Evolutionary conservation across 1,140 invertebrate genomes (phyloP), one percentile per base, ranked within the genome.

Genomic region (Lamellibrachia luymesi): DNA sequence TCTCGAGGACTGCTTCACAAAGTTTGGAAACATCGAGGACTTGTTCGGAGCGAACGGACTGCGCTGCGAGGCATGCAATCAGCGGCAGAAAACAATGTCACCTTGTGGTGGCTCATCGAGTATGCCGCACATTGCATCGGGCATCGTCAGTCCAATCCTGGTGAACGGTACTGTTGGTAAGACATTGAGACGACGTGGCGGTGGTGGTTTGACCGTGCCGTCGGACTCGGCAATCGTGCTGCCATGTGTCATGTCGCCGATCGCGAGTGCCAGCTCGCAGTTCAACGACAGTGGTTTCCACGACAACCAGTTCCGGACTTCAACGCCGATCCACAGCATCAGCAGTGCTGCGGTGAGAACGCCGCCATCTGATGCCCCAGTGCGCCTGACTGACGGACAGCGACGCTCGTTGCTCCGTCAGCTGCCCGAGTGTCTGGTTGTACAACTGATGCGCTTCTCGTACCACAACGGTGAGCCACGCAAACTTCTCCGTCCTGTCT

Each of bases 361-460:
- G 38, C 51, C 94, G 92, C 49, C 91, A 92, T 49, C 64, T 10
- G 50, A 90, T 22, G 49, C 91, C 4, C 94, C 90, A 50, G 91
- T 93, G 10, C 27, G 89, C 90, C 51, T 95, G n/a, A 93, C 93
- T 27, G 95, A 95, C 93, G 94, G 94, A 80, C 94, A 96, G 93
- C 93, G 95, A 50, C 93, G 95, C 51, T 96, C 95, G 92, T 92
- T 96, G 6, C 93, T 96, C 10, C 93, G 95, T 10, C 95, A 96
- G 92, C 93, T 96, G 80, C 95, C 96, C 25, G 95, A 96, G 91
- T 96, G 95, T 94, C 94, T 96, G 2, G 95, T 95, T 56, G 95
- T 96, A 93, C 96, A 96, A 94, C 92, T 96, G 50, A 94, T 96
- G 94, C 94, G 96, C 6, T 96, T 96, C 92, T 93, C 93, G 0